Evolutionary conservation across 2,888 invertebrate species (phyloP).

Genomic region (Lypha dubia): DNA sequence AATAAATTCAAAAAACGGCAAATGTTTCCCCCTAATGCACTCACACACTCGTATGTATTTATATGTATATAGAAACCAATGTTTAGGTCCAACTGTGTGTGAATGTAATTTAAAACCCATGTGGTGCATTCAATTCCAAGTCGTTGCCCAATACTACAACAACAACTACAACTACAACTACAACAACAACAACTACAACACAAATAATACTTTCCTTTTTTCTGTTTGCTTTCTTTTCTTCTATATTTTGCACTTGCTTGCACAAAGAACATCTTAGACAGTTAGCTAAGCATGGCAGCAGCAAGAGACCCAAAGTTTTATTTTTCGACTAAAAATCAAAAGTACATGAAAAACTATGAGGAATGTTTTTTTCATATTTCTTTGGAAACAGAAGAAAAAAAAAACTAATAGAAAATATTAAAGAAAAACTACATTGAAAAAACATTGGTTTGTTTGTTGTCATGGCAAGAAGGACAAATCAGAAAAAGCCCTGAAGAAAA

Average conservation of each 20-base stretch:
- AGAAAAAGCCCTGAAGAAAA: constrained; percentile 57
- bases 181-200: constrained; percentile 57
- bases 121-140: constrained; percentile 72
- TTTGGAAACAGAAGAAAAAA: background rate
- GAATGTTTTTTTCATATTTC: constrained; percentile 26
- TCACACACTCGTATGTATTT: too few species aligned
- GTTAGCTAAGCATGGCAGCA: constrained; percentile 66
- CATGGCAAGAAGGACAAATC: constrained; percentile 56
- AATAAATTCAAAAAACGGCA: background rate
- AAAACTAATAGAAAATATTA: constrained; percentile 4
- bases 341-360: constrained; percentile 34
- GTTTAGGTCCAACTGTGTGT: constrained; percentile 6
- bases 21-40: background rate
- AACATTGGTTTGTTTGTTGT: constrained; percentile 53
- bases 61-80: background rate
- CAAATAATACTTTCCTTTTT: constrained; percentile 32
- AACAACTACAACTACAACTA: constrained; percentile 57
- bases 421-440: constrained; percentile 35
- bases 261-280: constrained; percentile 74
- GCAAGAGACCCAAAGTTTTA: constrained; percentile 62
- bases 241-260: constrained; percentile 70
- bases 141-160: constrained; percentile 72
- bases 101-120: constrained; percentile 56
- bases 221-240: constrained; percentile 38
- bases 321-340: constrained; percentile 49